These are phyloP conservation scores for Sphaeramia orbicularis DNA, from an alignment of 2,797 vertebrate genomes.

Conservation along the genomic window DNA sequence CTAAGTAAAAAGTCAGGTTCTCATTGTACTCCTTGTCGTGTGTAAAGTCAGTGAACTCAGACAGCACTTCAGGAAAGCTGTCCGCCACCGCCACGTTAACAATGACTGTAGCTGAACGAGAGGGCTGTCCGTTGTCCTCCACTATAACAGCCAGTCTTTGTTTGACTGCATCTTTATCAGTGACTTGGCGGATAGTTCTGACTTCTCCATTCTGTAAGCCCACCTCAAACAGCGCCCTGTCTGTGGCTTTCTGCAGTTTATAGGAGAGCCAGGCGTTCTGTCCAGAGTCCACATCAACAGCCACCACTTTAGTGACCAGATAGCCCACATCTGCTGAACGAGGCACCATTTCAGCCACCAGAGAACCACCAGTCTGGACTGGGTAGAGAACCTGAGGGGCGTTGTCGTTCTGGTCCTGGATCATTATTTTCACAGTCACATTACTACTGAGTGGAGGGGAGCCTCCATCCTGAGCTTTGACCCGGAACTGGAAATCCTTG, in stretches of 20 bases:
- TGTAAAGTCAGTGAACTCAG: too few relatives aligned
- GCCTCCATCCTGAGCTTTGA: too few relatives aligned
- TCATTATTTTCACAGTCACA: too few relatives aligned
- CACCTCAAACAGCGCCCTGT: conserved; percentile 80
- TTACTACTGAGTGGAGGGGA: too few relatives aligned
- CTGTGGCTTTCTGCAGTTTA: conserved; percentile 82
- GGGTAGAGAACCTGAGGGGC: too few relatives aligned
- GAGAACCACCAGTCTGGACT: conserved; percentile 66
- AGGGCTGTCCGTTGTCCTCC: conserved; percentile 86
- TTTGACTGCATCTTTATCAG: conserved; percentile 74
- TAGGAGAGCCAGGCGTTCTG: conserved; percentile 79
- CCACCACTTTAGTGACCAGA: conserved; percentile 87
- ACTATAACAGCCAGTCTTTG: conserved; percentile 78
- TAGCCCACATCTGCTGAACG: conserved; percentile 84
- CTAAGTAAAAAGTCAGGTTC: too few relatives aligned
- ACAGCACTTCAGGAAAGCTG: too few relatives aligned
- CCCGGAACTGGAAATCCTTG: too few relatives aligned
- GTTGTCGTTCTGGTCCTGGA: too few relatives aligned
- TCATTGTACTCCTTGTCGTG: too few relatives aligned
- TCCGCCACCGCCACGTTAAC: too few relatives aligned
- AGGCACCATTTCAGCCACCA: conserved; percentile 81
- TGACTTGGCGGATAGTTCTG: conserved; percentile 63
- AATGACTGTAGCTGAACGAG: conserved; percentile 83
- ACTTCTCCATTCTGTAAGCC: conserved; percentile 80
- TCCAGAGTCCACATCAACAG: too few relatives aligned